Base-by-base conservation (phyloP, 2,888 invertebrate species). In the Osmoderma eremita region DNA sequence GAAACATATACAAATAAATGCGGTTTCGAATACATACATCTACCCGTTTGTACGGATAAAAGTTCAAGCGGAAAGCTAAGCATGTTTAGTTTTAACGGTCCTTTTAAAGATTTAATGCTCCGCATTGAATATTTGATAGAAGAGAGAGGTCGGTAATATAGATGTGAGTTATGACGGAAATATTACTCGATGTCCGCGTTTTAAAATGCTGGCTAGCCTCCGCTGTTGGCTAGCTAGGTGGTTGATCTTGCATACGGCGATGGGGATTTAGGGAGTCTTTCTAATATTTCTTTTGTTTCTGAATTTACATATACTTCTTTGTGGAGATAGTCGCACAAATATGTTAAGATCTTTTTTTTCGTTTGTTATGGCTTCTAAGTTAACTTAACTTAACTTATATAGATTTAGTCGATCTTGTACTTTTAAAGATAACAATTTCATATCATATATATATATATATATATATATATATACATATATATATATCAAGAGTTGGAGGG, bases 81-180 rank as follows among this genome's bases (percentile, higher is more conserved):
- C 17, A 61, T 45, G 41, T 61, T 30, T 30, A 12, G n/a, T 30
- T 61, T 45, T 61, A 61, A 48, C 30, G 20, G 30, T 15, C 58
- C 30, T 58, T 42, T 41, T 45, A 58, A 45, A 56, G 24, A 56
- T 56, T 41, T 22, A 56, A 56, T 22, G 42, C 24, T 41, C 39
- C 22, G 42, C 20, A n/a, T 13, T 56, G 41, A 56, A 56, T 56
- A 56, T 56, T 56, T 56, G 41, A 56, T 56, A 41, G 20, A 53
- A 10, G 17, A 53, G n/a, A n/a, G 53, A 36, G 17, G 36, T 38
- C 36, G 18, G 17, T 36, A 36, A 53, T 38, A 38, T 17, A 36
- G 36, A 53, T 53, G 36, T 53, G 53, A 53, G 53, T 53, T 53
- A 53, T 56, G 56, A 56, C 18, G 13, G 42, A 24, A 41, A 41